Percentiles rank a stretch among this genome's conserved stretches.
Conservation (phyloP, 1,140 invertebrate genomes). For the Coboldia fuscipes region DNA sequence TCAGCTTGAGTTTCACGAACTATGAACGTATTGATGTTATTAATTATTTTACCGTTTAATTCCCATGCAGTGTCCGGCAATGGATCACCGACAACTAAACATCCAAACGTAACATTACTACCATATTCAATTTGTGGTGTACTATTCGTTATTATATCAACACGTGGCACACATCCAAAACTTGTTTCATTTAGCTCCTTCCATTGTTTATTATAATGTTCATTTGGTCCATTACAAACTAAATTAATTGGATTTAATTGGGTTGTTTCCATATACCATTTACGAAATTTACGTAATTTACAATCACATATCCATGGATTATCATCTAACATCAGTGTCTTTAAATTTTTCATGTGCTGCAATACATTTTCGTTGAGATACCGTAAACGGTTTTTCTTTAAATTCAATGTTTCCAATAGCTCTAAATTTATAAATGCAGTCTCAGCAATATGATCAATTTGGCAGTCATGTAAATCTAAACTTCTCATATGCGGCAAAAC, state of each 20-base stretch:
- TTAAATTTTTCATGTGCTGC: slow-evolving; percentile 39
- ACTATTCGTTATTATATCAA: slow-evolving; percentile 30
- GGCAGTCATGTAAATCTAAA: slow-evolving; percentile 54
- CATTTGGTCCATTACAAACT: slow-evolving; percentile 33
- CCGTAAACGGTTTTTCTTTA: slow-evolving; percentile 43
- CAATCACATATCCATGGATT: slow-evolving; percentile 83
- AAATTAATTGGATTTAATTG: slow-evolving; percentile 42
- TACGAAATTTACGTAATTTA: slow-evolving; percentile 52
- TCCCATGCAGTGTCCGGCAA: slow-evolving; percentile 66
- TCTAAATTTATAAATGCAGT: slow-evolving; percentile 44
- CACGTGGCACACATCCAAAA: slow-evolving; percentile 52
- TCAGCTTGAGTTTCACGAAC: slow-evolving; percentile 16
- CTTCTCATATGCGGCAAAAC: slow-evolving; percentile 42
- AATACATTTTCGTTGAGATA: slow-evolving; percentile 41
- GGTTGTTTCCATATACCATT: slow-evolving; percentile 49
- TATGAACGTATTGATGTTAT: slow-evolving; percentile 24
- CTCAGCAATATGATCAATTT: slow-evolving; percentile 42
- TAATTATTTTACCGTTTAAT: slow-evolving; percentile 40
- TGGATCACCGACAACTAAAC: slow-evolving; percentile 59
- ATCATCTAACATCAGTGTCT: slow-evolving; percentile 56
- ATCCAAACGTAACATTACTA: slow-evolving; percentile 56
- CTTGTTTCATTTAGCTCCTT: slow-evolving; percentile 37
- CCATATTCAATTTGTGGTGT: slow-evolving; percentile 46
- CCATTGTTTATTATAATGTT: slow-evolving; percentile 36
- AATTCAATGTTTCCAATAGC: slow-evolving; percentile 42